Percentiles rank a stretch among this genome's conserved stretches.
phyloP scores from a whole-genome alignment of 2,113 vertebrate genomes.

The Microtus ochrogaster region DNA sequence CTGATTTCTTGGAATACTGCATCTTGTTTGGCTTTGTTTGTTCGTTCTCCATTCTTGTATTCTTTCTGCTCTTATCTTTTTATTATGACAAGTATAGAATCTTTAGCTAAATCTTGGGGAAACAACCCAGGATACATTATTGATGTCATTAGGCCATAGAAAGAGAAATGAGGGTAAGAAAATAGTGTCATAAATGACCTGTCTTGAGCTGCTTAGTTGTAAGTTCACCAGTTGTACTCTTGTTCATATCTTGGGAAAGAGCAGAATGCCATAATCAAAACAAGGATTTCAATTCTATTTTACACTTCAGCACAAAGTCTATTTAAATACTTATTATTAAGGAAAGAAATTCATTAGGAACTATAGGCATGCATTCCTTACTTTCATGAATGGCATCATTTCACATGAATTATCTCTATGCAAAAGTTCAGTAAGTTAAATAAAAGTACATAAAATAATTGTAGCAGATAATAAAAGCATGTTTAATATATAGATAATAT shows the following conservation, averaged over 20 bases:
- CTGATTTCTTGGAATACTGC: not conserved
- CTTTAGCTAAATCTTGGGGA: not conserved
- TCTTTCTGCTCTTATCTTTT: not conserved
- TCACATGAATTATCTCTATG: slow-evolving; percentile 12
- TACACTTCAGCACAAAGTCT: not conserved
- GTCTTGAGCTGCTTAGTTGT: not conserved
- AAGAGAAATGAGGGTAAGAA: not conserved
- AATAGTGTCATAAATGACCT: not conserved
- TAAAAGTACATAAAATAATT: slow-evolving; percentile 32
- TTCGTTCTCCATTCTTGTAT: not conserved
- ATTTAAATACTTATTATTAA: not conserved
- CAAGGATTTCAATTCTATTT: slow-evolving; percentile 14
- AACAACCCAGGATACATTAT: not conserved
- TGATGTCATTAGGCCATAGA: not conserved
- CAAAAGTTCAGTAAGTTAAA: slow-evolving; percentile 38
- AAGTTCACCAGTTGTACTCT: not conserved
- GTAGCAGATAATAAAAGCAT: not conserved
- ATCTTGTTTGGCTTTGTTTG: not conserved
- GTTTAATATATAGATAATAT: slow-evolving; percentile 11
- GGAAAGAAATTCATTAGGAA: not conserved
- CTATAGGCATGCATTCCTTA: not conserved
- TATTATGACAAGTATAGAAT: not conserved
- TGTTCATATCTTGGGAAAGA: not conserved
- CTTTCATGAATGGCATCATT: not conserved
- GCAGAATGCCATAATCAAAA: not conserved